Base-by-base conservation (phyloP, 2,888 invertebrate species). In the Diploptera punctata region DNA sequence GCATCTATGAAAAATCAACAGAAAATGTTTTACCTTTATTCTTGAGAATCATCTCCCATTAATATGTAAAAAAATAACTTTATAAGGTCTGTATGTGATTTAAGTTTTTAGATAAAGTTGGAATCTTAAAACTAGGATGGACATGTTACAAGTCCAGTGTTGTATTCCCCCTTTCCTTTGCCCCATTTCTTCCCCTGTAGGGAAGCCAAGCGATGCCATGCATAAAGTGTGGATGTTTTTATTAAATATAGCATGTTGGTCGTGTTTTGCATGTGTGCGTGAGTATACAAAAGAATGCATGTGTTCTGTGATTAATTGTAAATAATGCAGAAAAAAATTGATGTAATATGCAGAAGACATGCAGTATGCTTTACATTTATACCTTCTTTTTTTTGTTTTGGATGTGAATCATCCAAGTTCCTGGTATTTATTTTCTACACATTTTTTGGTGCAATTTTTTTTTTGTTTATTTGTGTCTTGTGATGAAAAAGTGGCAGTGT, bases 51-150 rank as follows among this genome's bases (percentile, higher is more conserved):
- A 44, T 13, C 65, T 65, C 24, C 47, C 26, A 26, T 44, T 65
- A 65, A 19, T 44, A 65, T 65, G 65, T 43, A 65, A 43, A 65
- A 65, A 19, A 44, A 24, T 31, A 43, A 24, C 54, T 65, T 60
- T 29, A 21, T 44, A 19, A 43, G 44, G 44, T 65, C 43, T 65
- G 65, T 65, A 38, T 47, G 47, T 65, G 47, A 43, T 26, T 65
- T 44, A 43, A 65, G 65, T 65, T 65, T n/a, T 9, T 65, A 65
- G 65, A 65, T 19, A 18, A 62, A 33, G 38, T 62, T 62, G 38
- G 38, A 43, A 33, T 65, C 47, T 47, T 13, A 54, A 24, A 54
- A 26, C 24, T 60, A 65, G 54, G 33, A 65, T 44, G 65, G 65
- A 65, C 47, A 18, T 29, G 65, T 65, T 44, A 18, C 47, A 43